Base-by-base conservation (phyloP, 92 coral and sea anemone genomes). In the Scolanthus callimorphus region DNA sequence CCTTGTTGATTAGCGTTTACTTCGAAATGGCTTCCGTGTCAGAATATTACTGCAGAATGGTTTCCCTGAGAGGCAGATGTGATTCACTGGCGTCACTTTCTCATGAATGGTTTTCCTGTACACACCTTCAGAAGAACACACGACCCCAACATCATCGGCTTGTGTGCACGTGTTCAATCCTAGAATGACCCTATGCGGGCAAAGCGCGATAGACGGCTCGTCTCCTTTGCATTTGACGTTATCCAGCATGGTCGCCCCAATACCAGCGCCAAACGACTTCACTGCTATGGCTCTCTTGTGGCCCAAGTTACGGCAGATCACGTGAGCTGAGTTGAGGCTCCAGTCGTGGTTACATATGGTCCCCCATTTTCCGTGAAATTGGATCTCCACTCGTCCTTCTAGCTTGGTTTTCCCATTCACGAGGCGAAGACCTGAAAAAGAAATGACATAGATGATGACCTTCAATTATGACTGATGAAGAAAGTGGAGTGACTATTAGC, bases 261-360 rank as follows among this genome's bases (percentile, higher is more conserved):
- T 56, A n/a, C 56, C 75, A 17, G 29, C 26, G 21, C 62, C 75
- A 57, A 54, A 20, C 3, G 59, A 6, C 23, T 31, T n/a, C 25
- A 37, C 43, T n/a, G 65, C 19, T 3, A 55, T 25, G 2, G 39
- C 55, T 1, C 52, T 50, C 23, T 20, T 49, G 44, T 39, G 59
- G 2, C 77, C 77, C n/a, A 60, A 51, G 44, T 29, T 61, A 20
- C 69, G 55, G 59, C 77, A 70, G 8, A 70, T 60, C 11, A 70
- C 69, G 9, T 2, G 25, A 1, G 77, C 68, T 22, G 34, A 45
- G 2, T 17, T 8, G 51, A 59, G n/a, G 19, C 24, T 63, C 77
- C 77, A 70, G 11, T 4, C 21, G 31, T 59, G 31, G 31, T 19
- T 60, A 28, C 77, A 70, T 37, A 70, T 70, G 4, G 77, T 70